phyloP scores from a whole-genome alignment of 2,888 invertebrate species.

The Lypha dubia region DNA sequence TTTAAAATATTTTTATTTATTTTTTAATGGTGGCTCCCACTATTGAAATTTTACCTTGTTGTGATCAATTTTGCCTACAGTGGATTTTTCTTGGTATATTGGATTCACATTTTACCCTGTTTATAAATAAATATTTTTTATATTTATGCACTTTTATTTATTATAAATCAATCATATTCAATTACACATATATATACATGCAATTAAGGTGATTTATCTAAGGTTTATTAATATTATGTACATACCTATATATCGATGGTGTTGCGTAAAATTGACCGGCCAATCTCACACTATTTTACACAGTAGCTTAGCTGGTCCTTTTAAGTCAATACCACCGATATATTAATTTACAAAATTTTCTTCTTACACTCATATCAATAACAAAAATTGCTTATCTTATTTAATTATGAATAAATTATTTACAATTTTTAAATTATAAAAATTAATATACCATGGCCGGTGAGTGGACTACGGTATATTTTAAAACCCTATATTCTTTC shows the following conservation, averaged over 20 bases:
- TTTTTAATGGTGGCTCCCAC: constrained; percentile 61
- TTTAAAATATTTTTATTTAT: constrained; percentile 61
- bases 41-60: constrained; percentile 20
- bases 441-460: background rate
- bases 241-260: no score
- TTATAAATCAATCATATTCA: constrained; percentile 27
- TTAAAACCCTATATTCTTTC: no score
- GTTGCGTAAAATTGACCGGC: no score
- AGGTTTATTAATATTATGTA: background rate
- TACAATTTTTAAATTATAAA: constrained; percentile 2
- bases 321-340: no score
- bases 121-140: constrained; percentile 28
- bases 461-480: no score
- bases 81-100: constrained; percentile 50
- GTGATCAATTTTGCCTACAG: constrained; percentile 18
- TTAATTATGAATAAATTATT: background rate
- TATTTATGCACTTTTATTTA: constrained; percentile 55
- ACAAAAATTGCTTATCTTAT: constrained; percentile 1
- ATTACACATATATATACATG: background rate
- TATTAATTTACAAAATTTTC: background rate
- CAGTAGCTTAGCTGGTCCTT: no score
- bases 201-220: background rate
- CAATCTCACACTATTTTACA: no score
- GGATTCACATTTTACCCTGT: constrained; percentile 37
- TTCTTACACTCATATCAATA: background rate